Evolutionary conservation across 2,797 vertebrate genomes (phyloP).

Genomic region (Pangasius sanitwongsei): DNA sequence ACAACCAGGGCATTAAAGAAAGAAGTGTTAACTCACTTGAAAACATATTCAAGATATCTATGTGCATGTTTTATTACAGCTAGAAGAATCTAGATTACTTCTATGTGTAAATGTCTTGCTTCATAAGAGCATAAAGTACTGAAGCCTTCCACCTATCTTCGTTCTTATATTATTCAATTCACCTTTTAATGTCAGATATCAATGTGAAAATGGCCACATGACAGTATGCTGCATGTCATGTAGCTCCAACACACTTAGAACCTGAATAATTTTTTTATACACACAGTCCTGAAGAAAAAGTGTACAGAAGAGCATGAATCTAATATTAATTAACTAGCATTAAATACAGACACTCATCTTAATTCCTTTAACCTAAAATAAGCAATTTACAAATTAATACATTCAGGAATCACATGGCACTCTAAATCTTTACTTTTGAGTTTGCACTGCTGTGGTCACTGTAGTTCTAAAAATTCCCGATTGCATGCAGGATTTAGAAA

Average conservation of each 20-base stretch:
- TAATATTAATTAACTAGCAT: slow-evolving; percentile 69
- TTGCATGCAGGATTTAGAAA: slow-evolving; percentile 7
- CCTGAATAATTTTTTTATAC: slow-evolving; percentile 9
- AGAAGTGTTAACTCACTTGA: not conserved
- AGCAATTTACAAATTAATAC: slow-evolving; percentile 76
- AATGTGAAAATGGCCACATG: not conserved
- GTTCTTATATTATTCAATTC: slow-evolving; percentile 25
- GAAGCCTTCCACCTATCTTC: not conserved
- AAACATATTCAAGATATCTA: not conserved
- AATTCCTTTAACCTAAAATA: slow-evolving; percentile 68
- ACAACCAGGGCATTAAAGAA: not conserved
- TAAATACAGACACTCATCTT: slow-evolving; percentile 66
- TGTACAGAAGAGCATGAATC: not conserved
- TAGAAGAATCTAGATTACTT: slow-evolving; percentile 17
- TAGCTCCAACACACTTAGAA: not conserved
- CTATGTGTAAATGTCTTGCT: slow-evolving; percentile 5
- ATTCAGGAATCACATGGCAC: slow-evolving; percentile 72
- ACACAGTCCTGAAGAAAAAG: not conserved
- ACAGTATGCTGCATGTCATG: not conserved
- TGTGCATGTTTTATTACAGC: slow-evolving; percentile 15
- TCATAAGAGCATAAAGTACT: slow-evolving; percentile 4
- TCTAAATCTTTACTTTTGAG: slow-evolving; percentile 76
- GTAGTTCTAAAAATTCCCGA: not conserved
- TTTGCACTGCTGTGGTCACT: slow-evolving; percentile 35
- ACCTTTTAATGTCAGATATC: slow-evolving; percentile 30